phyloP scores from a whole-genome alignment of 2,113 vertebrate genomes.

The Kryptolebias marmoratus region DNA sequence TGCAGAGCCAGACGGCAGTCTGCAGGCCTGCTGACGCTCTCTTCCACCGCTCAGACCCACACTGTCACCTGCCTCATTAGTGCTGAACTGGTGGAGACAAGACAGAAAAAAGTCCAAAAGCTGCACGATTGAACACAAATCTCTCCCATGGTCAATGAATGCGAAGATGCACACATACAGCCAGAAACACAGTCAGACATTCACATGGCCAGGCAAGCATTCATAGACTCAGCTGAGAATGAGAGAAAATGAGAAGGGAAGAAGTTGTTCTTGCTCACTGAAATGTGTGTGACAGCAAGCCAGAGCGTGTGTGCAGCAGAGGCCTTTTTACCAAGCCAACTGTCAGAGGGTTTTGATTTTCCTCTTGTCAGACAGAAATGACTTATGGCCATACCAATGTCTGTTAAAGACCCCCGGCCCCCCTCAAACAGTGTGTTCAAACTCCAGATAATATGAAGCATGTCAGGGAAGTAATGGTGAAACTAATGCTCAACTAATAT shows the following conservation, averaged over 20 bases:
- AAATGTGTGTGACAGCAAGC: slow-evolving; percentile 46
- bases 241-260: slow-evolving; percentile 45
- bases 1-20: slow-evolving; percentile 58
- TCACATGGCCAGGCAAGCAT: slow-evolving; percentile 33
- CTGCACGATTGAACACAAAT: slow-evolving; percentile 15
- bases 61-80: slow-evolving; percentile 79
- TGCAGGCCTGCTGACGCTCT: slow-evolving; percentile 64
- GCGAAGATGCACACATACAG: neutral
- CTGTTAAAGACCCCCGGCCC: slow-evolving; percentile 52
- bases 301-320: slow-evolving; percentile 46
- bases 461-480: slow-evolving; percentile 11
- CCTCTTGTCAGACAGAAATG: slow-evolving; percentile 63
- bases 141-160: slow-evolving; percentile 15
- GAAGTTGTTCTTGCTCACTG: slow-evolving; percentile 55
- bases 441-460: neutral
- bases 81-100: slow-evolving; percentile 52
- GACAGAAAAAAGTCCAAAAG: slow-evolving; percentile 26
- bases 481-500: slow-evolving; percentile 16
- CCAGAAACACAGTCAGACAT: slow-evolving; percentile 21
- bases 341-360: slow-evolving; percentile 63
- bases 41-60: slow-evolving; percentile 67
- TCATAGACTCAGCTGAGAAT: slow-evolving; percentile 16
- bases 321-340: slow-evolving; percentile 35
- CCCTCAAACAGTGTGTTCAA: slow-evolving; percentile 14
- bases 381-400: slow-evolving; percentile 41